Percentiles rank a stretch among this genome's conserved stretches.
phyloP scores from a whole-genome alignment of 1,140 invertebrate species.

The Zaprionus ornatus region DNA sequence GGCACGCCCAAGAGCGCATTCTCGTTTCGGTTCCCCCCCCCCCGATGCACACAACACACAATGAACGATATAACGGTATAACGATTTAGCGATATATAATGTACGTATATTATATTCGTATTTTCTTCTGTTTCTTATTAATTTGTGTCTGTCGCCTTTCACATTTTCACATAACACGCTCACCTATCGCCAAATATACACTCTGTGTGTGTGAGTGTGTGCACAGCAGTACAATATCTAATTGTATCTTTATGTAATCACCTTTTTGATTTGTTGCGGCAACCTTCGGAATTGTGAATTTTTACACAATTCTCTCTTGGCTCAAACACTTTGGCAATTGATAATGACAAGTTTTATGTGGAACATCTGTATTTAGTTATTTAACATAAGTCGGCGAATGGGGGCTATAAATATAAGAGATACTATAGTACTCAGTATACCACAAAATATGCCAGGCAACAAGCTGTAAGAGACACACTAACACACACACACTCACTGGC shows the following conservation, averaged over 20 bases:
- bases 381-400: constrained; percentile 14
- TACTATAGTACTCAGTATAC: constrained; percentile 4
- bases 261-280: constrained; percentile 58
- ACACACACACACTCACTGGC: background rate
- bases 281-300: constrained; percentile 54
- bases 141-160: constrained; percentile 29
- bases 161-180: constrained; percentile 38
- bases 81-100: background rate
- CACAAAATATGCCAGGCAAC: background rate
- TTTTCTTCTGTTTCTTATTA: constrained; percentile 8
- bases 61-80: background rate
- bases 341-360: constrained; percentile 71
- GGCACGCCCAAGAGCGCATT: constrained; percentile 39
- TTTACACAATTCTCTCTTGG: constrained; percentile 35
- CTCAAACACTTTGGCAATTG: constrained; percentile 60
- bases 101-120: background rate
- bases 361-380: constrained; percentile 72
- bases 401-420: constrained; percentile 31
- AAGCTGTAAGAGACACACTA: background rate
- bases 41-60: background rate
- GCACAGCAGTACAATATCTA: background rate
- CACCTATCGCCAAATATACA: background rate
- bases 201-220: constrained; percentile 3
- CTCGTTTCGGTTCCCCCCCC: background rate
- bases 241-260: constrained; percentile 72